Evolutionary conservation across 2,888 invertebrate species (phyloP).

Genomic region (Sminthurides aquaticus): DNA sequence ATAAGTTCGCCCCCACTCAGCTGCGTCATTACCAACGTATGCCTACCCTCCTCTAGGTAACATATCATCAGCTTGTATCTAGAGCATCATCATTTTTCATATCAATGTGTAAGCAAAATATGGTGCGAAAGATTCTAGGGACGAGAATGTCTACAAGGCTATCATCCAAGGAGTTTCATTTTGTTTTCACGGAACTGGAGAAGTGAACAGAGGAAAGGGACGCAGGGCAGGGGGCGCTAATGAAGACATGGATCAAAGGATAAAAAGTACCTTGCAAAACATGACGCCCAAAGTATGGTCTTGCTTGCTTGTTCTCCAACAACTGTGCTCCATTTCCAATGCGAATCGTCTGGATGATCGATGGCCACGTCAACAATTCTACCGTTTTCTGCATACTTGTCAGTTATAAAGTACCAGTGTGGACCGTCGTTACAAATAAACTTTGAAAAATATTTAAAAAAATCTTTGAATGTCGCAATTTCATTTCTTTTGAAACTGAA

Average conservation of each 20-base stretch:
- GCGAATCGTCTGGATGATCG: conserved; percentile 59
- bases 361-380: conserved; percentile 76
- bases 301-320: conserved; percentile 47
- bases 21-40: conserved; percentile 71
- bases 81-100: too few relatives aligned
- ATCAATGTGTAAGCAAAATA: too few relatives aligned
- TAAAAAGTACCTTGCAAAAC: too few relatives aligned
- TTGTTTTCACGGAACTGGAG: too few relatives aligned
- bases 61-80: conserved; percentile 71
- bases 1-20: conserved; percentile 63
- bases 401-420: conserved; percentile 67
- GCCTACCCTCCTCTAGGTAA: conserved; percentile 93
- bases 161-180: too few relatives aligned
- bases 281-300: background rate
- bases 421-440: conserved; percentile 82
- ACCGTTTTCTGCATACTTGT: conserved; percentile 87
- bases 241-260: too few relatives aligned
- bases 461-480: too few relatives aligned
- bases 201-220: too few relatives aligned
- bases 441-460: conserved; percentile 49
- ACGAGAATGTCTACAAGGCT: too few relatives aligned
- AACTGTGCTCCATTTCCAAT: conserved; percentile 65
- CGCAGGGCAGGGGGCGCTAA: too few relatives aligned
- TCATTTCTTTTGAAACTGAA: too few relatives aligned
- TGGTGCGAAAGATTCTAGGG: too few relatives aligned